Conservation (phyloP, 2,888 invertebrate genomes). For the Rhimphoctona megacephalus region DNA sequence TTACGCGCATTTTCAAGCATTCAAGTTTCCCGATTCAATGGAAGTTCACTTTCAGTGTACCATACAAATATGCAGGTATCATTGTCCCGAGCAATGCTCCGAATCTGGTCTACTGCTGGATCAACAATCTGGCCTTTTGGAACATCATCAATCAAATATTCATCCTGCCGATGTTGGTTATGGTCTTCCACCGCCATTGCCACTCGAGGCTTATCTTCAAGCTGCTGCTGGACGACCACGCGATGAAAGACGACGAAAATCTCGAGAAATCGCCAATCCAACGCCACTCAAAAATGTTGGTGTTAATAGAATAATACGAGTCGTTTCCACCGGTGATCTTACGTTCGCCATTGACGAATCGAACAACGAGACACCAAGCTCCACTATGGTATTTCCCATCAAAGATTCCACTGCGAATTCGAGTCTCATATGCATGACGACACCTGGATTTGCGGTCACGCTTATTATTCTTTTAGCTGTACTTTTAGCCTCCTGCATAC, state of each 20-base stretch:
- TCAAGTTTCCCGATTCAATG: constrained; percentile 98
- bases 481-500: constrained; percentile 92
- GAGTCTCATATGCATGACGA: constrained; percentile 96
- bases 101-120: constrained; percentile 86
- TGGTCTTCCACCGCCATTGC: constrained; percentile 89
- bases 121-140: constrained; percentile 84
- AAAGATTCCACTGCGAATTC: constrained; percentile 85
- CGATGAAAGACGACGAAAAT: constrained; percentile 90
- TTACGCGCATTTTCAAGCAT: constrained; percentile 97
- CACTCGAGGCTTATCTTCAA: constrained; percentile 88
- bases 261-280: constrained; percentile 87
- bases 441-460: constrained; percentile 96
- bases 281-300: constrained; percentile 93
- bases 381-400: constrained; percentile 91
- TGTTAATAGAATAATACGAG: constrained; percentile 94
- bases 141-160: constrained; percentile 85
- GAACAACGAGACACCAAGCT: constrained; percentile 86
- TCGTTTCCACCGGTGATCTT: constrained; percentile 96
- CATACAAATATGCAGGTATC: constrained; percentile 96
- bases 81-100: constrained; percentile 96
- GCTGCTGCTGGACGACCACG: constrained; percentile 87
- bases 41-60: constrained; percentile 98
- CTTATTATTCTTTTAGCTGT: constrained; percentile 93
- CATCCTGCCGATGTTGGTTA: constrained; percentile 88
- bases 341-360: constrained; percentile 93